Percentiles rank a stretch among this genome's conserved stretches.
Evolutionary conservation across 1,140 invertebrate species (phyloP).

Genomic region (Atta colombica): DNA sequence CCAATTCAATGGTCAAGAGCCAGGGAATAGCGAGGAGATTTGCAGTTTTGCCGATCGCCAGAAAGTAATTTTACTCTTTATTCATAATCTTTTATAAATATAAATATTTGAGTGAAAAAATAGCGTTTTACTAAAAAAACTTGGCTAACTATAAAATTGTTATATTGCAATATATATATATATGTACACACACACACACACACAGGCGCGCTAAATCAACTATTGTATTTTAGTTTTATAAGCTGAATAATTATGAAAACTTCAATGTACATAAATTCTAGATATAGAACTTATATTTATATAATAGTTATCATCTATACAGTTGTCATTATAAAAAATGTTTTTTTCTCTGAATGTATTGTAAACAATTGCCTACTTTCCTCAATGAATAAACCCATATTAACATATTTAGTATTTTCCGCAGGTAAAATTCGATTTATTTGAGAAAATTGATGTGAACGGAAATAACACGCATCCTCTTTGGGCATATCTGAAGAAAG

Average conservation of each 20-base stretch:
- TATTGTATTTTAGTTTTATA: too few relatives aligned
- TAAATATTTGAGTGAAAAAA: background rate
- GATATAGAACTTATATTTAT: too few relatives aligned
- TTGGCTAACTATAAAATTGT: too few relatives aligned
- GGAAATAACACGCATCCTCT: slow-evolving; percentile 94
- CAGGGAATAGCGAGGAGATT: slow-evolving; percentile 91
- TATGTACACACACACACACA: too few relatives aligned
- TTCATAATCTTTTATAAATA: background rate
- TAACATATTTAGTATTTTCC: slow-evolving; percentile 16
- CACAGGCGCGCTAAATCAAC: too few relatives aligned
- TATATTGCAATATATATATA: background rate
- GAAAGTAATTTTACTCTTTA: slow-evolving; percentile 87
- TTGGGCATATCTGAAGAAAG: slow-evolving; percentile 95
- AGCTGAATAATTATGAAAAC: too few relatives aligned
- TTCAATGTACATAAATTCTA: too few relatives aligned
- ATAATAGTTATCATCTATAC: too few relatives aligned
- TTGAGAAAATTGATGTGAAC: slow-evolving; percentile 95
- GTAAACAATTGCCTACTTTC: background rate
- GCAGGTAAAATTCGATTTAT: slow-evolving; percentile 86
- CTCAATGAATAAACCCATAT: background rate
- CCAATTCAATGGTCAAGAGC: slow-evolving; percentile 95
- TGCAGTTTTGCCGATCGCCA: slow-evolving; percentile 91
- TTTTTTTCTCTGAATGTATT: too few relatives aligned
- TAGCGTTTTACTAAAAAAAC: background rate
- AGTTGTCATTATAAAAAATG: too few relatives aligned